Evolutionary conservation across 1,140 invertebrate genomes (phyloP).

Genomic region (Dryas iulia): DNA sequence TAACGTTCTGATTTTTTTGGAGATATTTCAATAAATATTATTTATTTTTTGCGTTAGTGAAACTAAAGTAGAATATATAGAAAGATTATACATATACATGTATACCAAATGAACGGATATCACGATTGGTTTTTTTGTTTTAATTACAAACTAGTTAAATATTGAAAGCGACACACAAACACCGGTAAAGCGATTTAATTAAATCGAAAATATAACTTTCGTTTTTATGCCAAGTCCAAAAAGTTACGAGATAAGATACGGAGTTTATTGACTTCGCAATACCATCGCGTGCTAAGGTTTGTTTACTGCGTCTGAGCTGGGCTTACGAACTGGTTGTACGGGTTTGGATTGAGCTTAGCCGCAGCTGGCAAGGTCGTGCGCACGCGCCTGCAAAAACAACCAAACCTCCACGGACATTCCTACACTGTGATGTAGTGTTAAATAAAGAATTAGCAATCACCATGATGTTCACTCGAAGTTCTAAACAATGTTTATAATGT

Average conservation of each 20-base stretch:
- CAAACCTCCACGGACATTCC: constrained; percentile 53
- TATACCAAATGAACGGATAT: not conserved
- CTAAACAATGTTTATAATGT: not conserved
- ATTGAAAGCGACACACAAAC: not conserved
- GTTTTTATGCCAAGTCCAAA: constrained; percentile 29
- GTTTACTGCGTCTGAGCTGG: constrained; percentile 52
- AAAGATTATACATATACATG: not conserved
- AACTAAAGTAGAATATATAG: too few species aligned
- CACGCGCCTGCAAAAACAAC: constrained; percentile 53
- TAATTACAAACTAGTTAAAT: not conserved
- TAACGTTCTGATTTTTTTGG: too few species aligned
- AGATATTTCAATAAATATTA: too few species aligned
- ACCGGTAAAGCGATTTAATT: not conserved
- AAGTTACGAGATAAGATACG: constrained; percentile 18
- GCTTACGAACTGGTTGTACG: constrained; percentile 49
- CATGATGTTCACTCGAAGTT: not conserved
- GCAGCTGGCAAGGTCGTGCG: constrained; percentile 69
- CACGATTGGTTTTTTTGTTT: not conserved
- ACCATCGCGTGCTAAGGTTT: constrained; percentile 64
- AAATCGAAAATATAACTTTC: constrained; percentile 30
- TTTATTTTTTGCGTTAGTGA: too few species aligned
- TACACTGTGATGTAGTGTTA: constrained; percentile 45
- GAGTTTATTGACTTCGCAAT: constrained; percentile 54
- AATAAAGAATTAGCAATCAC: constrained; percentile 4
- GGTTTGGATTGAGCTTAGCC: constrained; percentile 42